These are phyloP conservation scores for Myotis davidii DNA, from an alignment of 2,113 vertebrate genomes.

Conservation along the genomic window DNA sequence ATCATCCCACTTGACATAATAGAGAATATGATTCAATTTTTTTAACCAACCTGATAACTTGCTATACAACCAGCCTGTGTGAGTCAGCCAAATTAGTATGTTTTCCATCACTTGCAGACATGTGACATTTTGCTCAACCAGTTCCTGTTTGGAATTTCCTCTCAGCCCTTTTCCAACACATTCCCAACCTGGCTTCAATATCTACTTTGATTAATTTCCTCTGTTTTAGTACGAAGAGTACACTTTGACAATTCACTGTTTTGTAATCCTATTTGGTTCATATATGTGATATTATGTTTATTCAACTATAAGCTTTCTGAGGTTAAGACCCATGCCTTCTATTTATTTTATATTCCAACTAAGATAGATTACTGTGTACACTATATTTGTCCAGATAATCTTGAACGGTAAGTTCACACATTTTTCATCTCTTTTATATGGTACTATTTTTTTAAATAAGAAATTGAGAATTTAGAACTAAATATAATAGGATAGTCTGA, in stretches of 20 bases:
- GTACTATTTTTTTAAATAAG: slow-evolving; percentile 5
- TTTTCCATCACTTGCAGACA: slow-evolving; percentile 7
- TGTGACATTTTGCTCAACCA: slow-evolving; percentile 22
- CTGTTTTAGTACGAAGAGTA: not conserved
- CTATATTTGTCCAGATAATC: not conserved
- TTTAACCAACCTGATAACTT: slow-evolving; percentile 19
- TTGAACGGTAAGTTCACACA: not conserved
- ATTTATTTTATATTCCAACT: slow-evolving; percentile 8
- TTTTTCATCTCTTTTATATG: not conserved
- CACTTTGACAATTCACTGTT: not conserved
- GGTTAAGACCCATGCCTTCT: not conserved
- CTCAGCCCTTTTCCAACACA: slow-evolving; percentile 30
- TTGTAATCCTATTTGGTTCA: not conserved
- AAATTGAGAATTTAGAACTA: not conserved
- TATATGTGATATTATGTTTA: not conserved
- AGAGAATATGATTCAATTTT: not conserved
- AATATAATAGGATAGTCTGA: not conserved
- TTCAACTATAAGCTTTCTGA: slow-evolving; percentile 1
- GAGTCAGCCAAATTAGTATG: not conserved
- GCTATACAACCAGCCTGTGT: not conserved
- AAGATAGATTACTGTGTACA: not conserved
- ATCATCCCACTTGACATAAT: slow-evolving; percentile 24
- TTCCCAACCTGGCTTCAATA: not conserved
- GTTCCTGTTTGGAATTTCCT: slow-evolving; percentile 61
- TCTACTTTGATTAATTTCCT: slow-evolving; percentile 28